phyloP scores from a whole-genome alignment of 2,113 vertebrate species.

The Oreochromis niloticus region DNA sequence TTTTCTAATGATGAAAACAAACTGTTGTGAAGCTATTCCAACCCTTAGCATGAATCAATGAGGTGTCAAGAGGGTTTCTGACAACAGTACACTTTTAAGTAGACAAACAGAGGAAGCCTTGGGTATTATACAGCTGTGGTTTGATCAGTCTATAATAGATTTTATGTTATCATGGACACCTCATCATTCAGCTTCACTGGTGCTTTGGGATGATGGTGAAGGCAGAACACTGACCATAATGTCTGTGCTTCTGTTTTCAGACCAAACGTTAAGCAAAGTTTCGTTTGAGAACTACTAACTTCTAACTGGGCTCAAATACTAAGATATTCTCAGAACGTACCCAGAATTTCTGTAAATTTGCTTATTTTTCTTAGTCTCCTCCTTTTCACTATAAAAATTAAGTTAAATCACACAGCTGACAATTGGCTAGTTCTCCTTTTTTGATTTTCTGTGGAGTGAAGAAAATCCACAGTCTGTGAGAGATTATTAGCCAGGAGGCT shows the following conservation, averaged over 20 bases:
- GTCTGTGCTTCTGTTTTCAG: not conserved
- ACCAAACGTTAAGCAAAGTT: not conserved
- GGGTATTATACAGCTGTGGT: not conserved
- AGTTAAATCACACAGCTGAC: not conserved
- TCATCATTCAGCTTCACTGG: not conserved
- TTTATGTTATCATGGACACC: not conserved
- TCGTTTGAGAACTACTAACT: not conserved
- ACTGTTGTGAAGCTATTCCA: not conserved
- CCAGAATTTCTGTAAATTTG: not conserved
- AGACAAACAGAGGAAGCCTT: not conserved
- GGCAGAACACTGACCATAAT: not conserved
- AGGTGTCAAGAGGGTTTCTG: not conserved
- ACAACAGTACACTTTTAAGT: not conserved
- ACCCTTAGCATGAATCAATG: not conserved
- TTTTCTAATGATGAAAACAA: slow-evolving; percentile 13
- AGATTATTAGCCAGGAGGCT: not conserved
- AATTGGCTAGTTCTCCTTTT: not conserved
- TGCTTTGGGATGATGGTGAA: not conserved
- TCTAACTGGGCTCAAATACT: not conserved
- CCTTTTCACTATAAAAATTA: not conserved
- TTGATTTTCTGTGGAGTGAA: not conserved
- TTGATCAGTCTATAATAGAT: not conserved
- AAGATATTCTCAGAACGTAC: not conserved
- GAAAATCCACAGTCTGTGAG: not conserved
- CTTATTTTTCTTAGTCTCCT: not conserved